A percentile compares a stretch with the other conserved stretches of the same genome.
Evolutionary conservation across 2,797 vertebrate genomes (phyloP).

Genomic region (Sternotherus odoratus): DNA sequence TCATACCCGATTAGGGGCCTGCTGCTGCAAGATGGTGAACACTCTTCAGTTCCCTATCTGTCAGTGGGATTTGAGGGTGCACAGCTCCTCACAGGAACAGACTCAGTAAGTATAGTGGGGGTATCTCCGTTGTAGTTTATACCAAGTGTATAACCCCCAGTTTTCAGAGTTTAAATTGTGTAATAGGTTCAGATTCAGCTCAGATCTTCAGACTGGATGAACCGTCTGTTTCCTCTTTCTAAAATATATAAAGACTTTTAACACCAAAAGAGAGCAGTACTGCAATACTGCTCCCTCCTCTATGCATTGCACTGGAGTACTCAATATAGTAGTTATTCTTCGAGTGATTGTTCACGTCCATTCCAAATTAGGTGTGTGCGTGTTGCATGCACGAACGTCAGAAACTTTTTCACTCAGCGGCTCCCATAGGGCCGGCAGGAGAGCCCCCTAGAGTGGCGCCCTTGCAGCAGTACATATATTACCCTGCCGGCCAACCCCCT

Average conservation of each 20-base stretch:
- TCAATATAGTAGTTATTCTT: neutral
- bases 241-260: neutral
- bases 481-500: too few species aligned
- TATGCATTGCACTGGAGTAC: neutral
- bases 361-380: too few species aligned
- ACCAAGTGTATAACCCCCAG: slow-evolving; percentile 28
- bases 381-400: too few species aligned
- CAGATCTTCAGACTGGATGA: neutral
- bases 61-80: slow-evolving; percentile 43
- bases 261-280: neutral
- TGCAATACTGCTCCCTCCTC: neutral
- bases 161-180: slow-evolving; percentile 21
- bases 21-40: slow-evolving; percentile 42
- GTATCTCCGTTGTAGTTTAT: slow-evolving; percentile 31
- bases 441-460: too few species aligned
- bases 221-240: neutral
- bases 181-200: neutral
- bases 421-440: too few species aligned
- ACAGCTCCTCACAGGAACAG: slow-evolving; percentile 16
- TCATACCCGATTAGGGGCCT: slow-evolving; percentile 42
- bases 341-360: too few species aligned
- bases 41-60: slow-evolving; percentile 1
- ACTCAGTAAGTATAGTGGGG: slow-evolving; percentile 4
- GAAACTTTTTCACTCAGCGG: too few species aligned
- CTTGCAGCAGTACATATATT: too few species aligned